Base-by-base conservation (phyloP, 2,113 vertebrate genomes). In the Paramormyrops kingsleyae region DNA sequence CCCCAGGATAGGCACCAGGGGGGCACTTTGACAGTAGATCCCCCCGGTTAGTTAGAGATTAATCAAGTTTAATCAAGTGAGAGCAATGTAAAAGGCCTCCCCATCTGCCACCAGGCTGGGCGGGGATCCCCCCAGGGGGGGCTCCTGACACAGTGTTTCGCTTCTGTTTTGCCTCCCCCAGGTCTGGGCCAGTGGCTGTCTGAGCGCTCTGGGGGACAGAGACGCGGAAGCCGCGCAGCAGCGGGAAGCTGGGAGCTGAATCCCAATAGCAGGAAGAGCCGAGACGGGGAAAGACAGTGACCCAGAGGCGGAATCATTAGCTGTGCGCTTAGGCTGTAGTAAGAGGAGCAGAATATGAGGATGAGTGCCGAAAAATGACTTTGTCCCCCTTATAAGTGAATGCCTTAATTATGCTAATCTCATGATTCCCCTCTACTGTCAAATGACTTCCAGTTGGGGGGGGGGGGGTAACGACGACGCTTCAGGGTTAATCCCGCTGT, bases 341-440 rank as follows among this genome's bases (percentile, higher is more conserved):
- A 24, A 89, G 13, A 59, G 52, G 15, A 80, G 39, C 17, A 15
- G 21, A 56, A 39, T 89, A 24, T 49, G 49, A 24, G 50, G 10
- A 44, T 56, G 2, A 4, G 56, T 83, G 70, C 19, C n/a, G 5
- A 52, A 74, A 74, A 74, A 84, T 89, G 85, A 52, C 70, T 62
- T 56, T 50, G 89, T 89, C 70, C 84, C 59, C 42, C 85, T 17
- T 15, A n/a, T 87, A 70, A 92, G 87, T 83, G 88, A 92, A 92
- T 85, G 92, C 88, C 70, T 91, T 92, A 91, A 90, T 92, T 92
- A 92, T 89, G 91, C 90, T 92, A 92, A 92, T 92, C 84, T 88
- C 44, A 85, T 90, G 88, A 91, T 92, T 93, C 92, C 83, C 53
- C 91, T 89, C 87, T 86, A 83, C 91, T 92, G 91, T 89, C 90